Percentiles rank a stretch among this genome's conserved stretches.
Conservation (phyloP, 2,113 vertebrate species). For the Rattus norvegicus region DNA sequence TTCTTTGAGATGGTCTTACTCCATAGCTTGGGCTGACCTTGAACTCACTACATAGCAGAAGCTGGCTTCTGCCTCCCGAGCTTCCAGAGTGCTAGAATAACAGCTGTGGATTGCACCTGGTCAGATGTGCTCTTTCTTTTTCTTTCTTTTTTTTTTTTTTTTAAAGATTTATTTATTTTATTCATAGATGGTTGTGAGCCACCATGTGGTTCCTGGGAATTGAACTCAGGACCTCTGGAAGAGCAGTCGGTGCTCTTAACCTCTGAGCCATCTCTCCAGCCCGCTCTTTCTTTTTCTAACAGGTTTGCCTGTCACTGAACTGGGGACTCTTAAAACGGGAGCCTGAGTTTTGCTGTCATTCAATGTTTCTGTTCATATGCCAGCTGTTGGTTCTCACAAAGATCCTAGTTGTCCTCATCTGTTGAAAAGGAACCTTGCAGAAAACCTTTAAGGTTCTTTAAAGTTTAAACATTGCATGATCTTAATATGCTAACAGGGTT, state of each 20-base stretch:
- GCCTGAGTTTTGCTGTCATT: conserved; percentile 8
- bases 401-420: conserved; percentile 52
- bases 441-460: conserved; percentile 56
- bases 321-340: neutral
- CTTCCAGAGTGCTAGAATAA: neutral
- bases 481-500: conserved; percentile 43
- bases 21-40: neutral
- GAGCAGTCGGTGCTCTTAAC: too few species aligned
- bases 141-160: neutral
- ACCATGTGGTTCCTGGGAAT: too few species aligned
- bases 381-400: neutral
- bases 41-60: neutral
- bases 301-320: neutral
- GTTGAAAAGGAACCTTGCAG: conserved; percentile 47
- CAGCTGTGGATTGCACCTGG: neutral
- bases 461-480: conserved; percentile 42
- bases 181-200: too few species aligned
- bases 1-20: neutral
- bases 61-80: neutral
- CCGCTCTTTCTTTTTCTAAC: neutral
- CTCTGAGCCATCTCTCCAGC: too few species aligned
- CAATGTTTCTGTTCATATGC: neutral
- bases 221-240: too few species aligned
- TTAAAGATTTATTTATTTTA: too few species aligned
- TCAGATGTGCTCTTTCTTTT: neutral